Base-by-base conservation (phyloP, 2,888 invertebrate genomes). In the Keiferia lycopersicella region DNA sequence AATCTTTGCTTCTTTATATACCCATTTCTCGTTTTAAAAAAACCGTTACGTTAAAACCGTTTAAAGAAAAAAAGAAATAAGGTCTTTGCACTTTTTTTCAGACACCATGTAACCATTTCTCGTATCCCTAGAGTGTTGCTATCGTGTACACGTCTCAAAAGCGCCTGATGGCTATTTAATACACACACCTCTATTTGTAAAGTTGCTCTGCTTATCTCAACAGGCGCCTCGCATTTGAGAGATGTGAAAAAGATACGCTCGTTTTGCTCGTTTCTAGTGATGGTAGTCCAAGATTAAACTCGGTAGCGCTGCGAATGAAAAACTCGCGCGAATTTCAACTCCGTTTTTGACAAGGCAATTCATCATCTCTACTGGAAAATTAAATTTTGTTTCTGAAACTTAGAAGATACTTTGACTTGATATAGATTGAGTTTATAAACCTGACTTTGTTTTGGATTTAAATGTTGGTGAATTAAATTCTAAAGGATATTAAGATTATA, bases 181-280 rank as follows among this genome's bases (percentile, higher is more conserved):
- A 45, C 45, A 45, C n/a, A 45, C 45, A 45, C 45, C 45, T 16
- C n/a, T 45, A 4, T 45, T n/a, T 45, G 45, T 45, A 45, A 12
- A n/a, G 45, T 45, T 45, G 45, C 45, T 4, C 45, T 16, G 45
- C 22, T 20, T 22, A 53, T 22, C 51, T 12, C 22, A 22, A 14
- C 22, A 53, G 51, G 26, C 20, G 51, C 51, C 51, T 53, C 22
- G 51, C 51, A 53, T 53, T 53, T 53, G 51, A 22, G 26, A 60
- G 45, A 60, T 48, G 41, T 60, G 45, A 39, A 41, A 59, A 59
- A 59, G 58, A 59, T 59, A 59, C 39, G 58, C 14, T 53, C 51
- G 51, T 22, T 53, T 53, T 53, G 51, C 51, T 53, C 22, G 22
- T 22, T 20, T 53, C 26, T 34, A 30, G 11, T 57, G 57, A 57